Evolutionary conservation across 2,888 invertebrate species (phyloP), one percentile per base, ranked within the genome.

Genomic region (Plemyria rubiginata): DNA sequence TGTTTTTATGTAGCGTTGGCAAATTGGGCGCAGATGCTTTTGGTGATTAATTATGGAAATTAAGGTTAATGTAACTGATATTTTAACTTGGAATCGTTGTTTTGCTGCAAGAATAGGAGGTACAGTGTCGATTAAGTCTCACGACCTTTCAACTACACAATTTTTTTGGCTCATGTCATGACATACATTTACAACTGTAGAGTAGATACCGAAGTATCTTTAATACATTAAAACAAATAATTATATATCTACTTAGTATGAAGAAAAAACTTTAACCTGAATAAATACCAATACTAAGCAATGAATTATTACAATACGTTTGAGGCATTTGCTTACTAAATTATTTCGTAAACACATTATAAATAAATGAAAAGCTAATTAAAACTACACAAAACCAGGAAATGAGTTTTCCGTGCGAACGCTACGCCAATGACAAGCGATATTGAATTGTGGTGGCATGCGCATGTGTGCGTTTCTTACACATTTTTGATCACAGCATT

Each of bases 401-500:
- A 69, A 70, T 66, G 58, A 62, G 62, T 22, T 51, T 72, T 67
- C 72, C 73, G 70, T 90, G 88, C 87, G 69, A 73, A 84, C 90
- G 77, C 73, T 92, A 86, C 88, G 52, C 78, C 82, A 88, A 86
- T 90, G 90, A 90, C 90, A 87, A 84, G 87, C 84, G 81, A 90
- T 91, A 91, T 92, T 89, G 92, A 90, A 90, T 92, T 90, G 90
- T 89, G 88, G 87, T 70, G 62, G 49, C 61, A 66, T 46, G 68
- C 54, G 57, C 80, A 84, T 88, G 90, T 87, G 89, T 75, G 87
- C 80, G 78, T 85, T 87, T 88, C 88, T 86, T 90, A 88, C 90
- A 91, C 90, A 91, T 92, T 92, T 92, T 92, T 92, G 88, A 85
- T 82, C 84, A 78, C 77, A 75, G 81, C 85, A 87, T 91, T 92